These are phyloP conservation scores for Odontamblyopus rebecca DNA, from an alignment of 2,797 vertebrate genomes.

Conservation along the genomic window DNA sequence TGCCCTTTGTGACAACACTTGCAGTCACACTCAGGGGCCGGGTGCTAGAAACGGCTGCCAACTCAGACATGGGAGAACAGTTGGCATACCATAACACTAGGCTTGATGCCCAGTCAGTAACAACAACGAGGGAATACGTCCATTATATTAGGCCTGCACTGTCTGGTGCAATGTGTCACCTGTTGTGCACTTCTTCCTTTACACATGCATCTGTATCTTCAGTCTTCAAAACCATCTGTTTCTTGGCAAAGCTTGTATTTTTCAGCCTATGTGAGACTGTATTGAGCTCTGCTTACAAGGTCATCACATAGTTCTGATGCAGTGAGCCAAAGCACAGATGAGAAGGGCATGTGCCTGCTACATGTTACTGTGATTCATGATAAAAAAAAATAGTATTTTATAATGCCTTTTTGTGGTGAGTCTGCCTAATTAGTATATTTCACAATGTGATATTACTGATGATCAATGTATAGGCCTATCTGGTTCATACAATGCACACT, in stretches of 20 bases:
- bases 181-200: constrained; percentile 61
- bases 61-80: constrained; percentile 81
- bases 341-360: constrained; percentile 12
- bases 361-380: constrained; percentile 12
- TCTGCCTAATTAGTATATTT: neutral
- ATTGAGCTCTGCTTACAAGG: constrained; percentile 15
- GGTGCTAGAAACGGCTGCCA: constrained; percentile 76
- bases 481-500: neutral
- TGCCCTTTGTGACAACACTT: constrained; percentile 43
- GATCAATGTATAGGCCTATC: neutral
- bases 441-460: neutral
- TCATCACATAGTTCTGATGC: constrained; percentile 7
- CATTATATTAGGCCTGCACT: constrained; percentile 72
- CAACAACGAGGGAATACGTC: constrained; percentile 72
- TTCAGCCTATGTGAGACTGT: constrained; percentile 14
- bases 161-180: constrained; percentile 51
- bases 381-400: neutral
- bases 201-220: constrained; percentile 46
- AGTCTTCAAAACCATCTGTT: constrained; percentile 41
- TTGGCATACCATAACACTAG: constrained; percentile 79
- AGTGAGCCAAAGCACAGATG: constrained; percentile 7
- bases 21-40: constrained; percentile 61
- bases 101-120: constrained; percentile 74
- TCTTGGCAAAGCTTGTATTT: constrained; percentile 24
- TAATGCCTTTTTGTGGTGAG: neutral